phyloP scores from a whole-genome alignment of 1,140 invertebrate genomes.

The Goniozus legneri region DNA sequence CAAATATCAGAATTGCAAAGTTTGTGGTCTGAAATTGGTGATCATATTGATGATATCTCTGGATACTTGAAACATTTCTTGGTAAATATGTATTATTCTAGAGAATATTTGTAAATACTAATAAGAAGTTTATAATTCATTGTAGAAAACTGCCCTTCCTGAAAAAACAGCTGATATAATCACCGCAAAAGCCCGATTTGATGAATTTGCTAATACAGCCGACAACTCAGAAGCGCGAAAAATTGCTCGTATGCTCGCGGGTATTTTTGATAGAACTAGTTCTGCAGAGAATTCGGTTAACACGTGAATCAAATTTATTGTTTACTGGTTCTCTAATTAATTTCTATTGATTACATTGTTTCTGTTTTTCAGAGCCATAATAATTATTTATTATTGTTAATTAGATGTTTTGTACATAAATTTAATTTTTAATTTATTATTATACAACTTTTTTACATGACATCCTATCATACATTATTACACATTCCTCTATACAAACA shows the following conservation, averaged over 20 bases:
- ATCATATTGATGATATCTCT: conserved; percentile 42
- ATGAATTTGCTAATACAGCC: conserved; percentile 30
- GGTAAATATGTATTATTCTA: conserved; percentile 23
- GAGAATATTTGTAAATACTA: not conserved
- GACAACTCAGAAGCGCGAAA: conserved; percentile 28
- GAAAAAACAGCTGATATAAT: conserved; percentile 49
- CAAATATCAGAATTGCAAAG: conserved; percentile 36
- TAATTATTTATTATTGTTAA: too few species aligned
- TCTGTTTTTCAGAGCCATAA: too few species aligned
- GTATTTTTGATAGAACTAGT: conserved; percentile 39
- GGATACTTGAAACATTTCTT: conserved; percentile 45
- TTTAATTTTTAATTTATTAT: conserved; percentile 7
- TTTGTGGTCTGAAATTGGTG: conserved; percentile 43
- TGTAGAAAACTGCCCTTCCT: conserved; percentile 45
- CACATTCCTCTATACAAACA: conserved; percentile 3
- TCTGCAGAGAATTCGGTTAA: conserved; percentile 30
- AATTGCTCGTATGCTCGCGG: conserved; percentile 34
- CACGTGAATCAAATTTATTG: too few species aligned
- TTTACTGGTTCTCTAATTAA: too few species aligned
- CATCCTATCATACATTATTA: not conserved
- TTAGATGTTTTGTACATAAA: too few species aligned
- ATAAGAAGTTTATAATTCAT: conserved; percentile 5
- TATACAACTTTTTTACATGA: not conserved
- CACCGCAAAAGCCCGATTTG: conserved; percentile 38
- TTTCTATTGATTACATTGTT: conserved; percentile 3